These are phyloP conservation scores for Acestrorhynchus altus DNA, from an alignment of 2,797 vertebrate genomes.

Conservation along the genomic window DNA sequence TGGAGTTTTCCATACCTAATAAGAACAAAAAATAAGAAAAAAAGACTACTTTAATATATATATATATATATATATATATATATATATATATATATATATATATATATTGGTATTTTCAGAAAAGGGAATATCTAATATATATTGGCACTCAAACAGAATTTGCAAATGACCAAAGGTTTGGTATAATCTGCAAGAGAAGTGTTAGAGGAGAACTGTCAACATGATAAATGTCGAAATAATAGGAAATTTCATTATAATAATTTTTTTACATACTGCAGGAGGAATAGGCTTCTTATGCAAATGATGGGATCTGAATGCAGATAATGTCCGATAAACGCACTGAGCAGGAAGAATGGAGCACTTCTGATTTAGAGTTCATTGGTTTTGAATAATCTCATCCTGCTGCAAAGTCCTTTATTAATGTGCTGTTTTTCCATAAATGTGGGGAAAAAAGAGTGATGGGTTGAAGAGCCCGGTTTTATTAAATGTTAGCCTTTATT, in stretches of 20 bases:
- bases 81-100: no score
- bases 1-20: not conserved
- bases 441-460: slow-evolving; percentile 36
- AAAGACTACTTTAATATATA: no score
- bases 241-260: slow-evolving; percentile 45
- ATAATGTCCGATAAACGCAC: slow-evolving; percentile 43
- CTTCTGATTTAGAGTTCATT: slow-evolving; percentile 46
- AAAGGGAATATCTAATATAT: not conserved
- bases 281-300: slow-evolving; percentile 51
- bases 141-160: not conserved
- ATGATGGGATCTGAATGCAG: slow-evolving; percentile 40
- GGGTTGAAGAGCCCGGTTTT: slow-evolving; percentile 28
- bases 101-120: no score
- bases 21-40: no score
- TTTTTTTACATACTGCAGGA: slow-evolving; percentile 45
- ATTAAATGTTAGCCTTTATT: slow-evolving; percentile 59
- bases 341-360: slow-evolving; percentile 36
- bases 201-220: slow-evolving; percentile 41
- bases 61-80: no score
- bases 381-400: slow-evolving; percentile 42
- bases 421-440: slow-evolving; percentile 35
- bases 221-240: slow-evolving; percentile 52
- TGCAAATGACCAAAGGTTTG: slow-evolving; percentile 34
- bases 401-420: slow-evolving; percentile 42
- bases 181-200: slow-evolving; percentile 37